Conservation (phyloP, 2,113 vertebrate species). For the Bufo bufo region DNA sequence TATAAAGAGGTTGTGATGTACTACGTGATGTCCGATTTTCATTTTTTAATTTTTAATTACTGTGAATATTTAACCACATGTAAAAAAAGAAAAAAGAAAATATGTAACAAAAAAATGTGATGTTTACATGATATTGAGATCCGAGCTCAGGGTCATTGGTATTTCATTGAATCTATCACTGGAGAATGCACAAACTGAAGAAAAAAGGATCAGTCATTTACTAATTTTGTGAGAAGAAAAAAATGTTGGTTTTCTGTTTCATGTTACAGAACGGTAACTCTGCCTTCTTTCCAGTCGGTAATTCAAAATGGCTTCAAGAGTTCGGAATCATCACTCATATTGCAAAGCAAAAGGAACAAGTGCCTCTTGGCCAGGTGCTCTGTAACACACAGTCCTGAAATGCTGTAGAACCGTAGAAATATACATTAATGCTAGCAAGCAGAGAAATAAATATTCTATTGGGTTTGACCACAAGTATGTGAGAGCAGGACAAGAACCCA, state of each 20-base stretch:
- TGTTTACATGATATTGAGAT: neutral
- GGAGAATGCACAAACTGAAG: slow-evolving; percentile 1
- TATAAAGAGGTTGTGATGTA: too few species aligned
- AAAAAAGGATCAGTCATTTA: neutral
- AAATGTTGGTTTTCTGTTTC: slow-evolving; percentile 25
- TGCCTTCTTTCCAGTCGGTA: slow-evolving; percentile 4
- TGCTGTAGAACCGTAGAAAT: neutral
- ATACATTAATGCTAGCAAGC: neutral
- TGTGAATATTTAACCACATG: neutral
- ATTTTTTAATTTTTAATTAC: neutral
- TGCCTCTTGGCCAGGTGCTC: neutral
- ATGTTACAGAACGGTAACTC: slow-evolving; percentile 10
- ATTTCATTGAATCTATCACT: slow-evolving; percentile 16
- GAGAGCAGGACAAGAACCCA: neutral
- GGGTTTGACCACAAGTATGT: neutral
- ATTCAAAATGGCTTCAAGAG: neutral
- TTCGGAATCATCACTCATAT: slow-evolving; percentile 17
- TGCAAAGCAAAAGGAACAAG: neutral
- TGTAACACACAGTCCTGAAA: neutral
- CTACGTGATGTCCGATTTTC: too few species aligned
- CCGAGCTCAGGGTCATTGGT: neutral
- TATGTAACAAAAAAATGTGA: neutral
- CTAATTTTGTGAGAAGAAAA: neutral
- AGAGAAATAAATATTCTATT: neutral
- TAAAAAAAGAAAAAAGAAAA: slow-evolving; percentile 8